phyloP scores from a whole-genome alignment of 2,797 vertebrate species.

The Crypturellus tataupa region DNA sequence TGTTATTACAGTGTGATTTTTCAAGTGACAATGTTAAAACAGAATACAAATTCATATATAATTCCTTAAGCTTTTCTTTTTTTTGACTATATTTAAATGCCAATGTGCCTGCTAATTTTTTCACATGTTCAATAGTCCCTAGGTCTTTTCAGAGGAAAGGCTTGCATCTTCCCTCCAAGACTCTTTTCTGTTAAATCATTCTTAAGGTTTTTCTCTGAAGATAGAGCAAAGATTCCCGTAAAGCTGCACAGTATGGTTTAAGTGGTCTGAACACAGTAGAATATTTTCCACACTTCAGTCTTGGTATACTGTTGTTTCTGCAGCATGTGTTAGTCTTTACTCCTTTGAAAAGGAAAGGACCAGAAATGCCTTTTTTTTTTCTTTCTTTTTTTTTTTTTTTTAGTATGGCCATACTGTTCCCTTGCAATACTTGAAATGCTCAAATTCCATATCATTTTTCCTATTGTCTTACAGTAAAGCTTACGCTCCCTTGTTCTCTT shows the following conservation, averaged over 20 bases:
- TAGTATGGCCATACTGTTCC: neutral
- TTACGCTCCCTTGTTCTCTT: neutral
- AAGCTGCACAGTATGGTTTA: neutral
- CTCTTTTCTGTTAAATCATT: neutral
- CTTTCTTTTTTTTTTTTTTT: too few relatives aligned
- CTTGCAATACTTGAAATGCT: neutral
- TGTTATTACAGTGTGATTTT: neutral
- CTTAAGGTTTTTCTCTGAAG: neutral
- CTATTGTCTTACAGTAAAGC: neutral
- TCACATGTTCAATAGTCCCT: neutral
- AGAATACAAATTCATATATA: neutral
- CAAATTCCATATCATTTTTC: neutral
- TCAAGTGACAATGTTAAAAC: neutral
- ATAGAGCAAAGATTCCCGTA: neutral
- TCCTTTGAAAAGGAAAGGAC: neutral
- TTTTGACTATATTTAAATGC: neutral
- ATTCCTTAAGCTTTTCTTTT: neutral
- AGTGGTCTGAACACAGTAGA: neutral
- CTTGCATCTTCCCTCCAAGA: neutral
- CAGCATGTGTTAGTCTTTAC: accelerated
- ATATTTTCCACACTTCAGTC: neutral
- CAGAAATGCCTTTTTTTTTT: neutral
- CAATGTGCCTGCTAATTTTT: neutral
- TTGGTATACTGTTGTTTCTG: neutral
- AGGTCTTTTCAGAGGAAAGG: neutral